Percentiles rank a stretch among this genome's conserved stretches.
Conservation (phyloP, 2,113 vertebrate species). For the Crotalus tigris region DNA sequence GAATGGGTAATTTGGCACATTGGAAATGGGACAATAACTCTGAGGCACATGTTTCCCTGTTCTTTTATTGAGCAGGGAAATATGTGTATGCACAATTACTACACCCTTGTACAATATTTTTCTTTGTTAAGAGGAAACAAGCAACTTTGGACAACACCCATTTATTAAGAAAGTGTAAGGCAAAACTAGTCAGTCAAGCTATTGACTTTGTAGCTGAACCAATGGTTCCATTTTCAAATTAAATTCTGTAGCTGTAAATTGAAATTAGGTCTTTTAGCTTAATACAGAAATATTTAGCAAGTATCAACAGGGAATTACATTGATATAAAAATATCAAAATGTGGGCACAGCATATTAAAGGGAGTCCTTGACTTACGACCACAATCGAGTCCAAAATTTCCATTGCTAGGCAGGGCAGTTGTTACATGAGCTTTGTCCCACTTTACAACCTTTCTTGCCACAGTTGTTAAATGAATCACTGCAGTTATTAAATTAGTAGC, state of each 20-base stretch:
- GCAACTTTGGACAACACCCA: not conserved
- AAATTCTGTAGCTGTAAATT: slow-evolving; percentile 52
- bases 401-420: not conserved
- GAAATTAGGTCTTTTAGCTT: slow-evolving; percentile 59
- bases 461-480: not conserved
- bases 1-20: slow-evolving; percentile 38
- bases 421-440: not conserved
- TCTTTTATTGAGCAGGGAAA: not conserved
- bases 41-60: not conserved
- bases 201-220: slow-evolving; percentile 25
- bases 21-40: not conserved
- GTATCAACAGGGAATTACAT: not conserved
- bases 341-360: not conserved
- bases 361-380: not conserved
- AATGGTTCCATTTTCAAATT: not conserved
- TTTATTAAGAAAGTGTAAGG: slow-evolving; percentile 54
- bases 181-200: slow-evolving; percentile 46
- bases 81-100: not conserved
- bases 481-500: not conserved
- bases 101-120: not conserved
- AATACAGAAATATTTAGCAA: not conserved
- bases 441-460: not conserved
- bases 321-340: not conserved
- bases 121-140: not conserved
- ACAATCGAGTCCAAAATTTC: not conserved